A percentile compares a stretch with the other conserved stretches of the same genome.
Evolutionary conservation across 2,888 invertebrate genomes (phyloP).

Genomic region (Sinhomidia bicolor): DNA sequence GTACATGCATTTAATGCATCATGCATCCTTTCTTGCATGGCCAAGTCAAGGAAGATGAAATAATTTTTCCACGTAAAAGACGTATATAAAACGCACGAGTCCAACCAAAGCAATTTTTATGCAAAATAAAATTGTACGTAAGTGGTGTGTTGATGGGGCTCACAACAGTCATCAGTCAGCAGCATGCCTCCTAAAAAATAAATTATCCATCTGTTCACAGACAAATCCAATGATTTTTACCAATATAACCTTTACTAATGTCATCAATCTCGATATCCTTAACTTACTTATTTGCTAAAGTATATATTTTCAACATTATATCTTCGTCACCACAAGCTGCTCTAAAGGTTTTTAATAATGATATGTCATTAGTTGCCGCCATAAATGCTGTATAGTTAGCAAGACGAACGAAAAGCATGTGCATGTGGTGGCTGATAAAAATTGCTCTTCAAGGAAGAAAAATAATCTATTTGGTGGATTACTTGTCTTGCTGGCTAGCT

Average conservation of each 20-base stretch:
- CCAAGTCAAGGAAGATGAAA: conserved; percentile 69
- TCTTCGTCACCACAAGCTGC: not conserved
- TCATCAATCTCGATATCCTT: conserved; percentile 66
- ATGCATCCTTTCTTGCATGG: conserved; percentile 61
- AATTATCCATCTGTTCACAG: conserved; percentile 16
- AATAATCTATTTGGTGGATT: not conserved
- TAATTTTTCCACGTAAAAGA: conserved; percentile 28
- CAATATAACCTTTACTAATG: conserved; percentile 48
- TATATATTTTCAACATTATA: not conserved
- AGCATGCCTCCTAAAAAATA: not conserved
- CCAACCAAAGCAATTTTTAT: not conserved
- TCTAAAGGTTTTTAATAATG: conserved; percentile 26
- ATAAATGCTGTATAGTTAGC: not conserved
- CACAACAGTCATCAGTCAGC: not conserved
- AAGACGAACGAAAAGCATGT: not conserved
- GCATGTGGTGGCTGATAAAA: not conserved
- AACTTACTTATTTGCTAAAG: conserved; percentile 50
- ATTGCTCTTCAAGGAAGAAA: conserved; percentile 24
- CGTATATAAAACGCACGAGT: not conserved
- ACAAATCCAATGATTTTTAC: conserved; percentile 40
- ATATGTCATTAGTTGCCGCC: not conserved
- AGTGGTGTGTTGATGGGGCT: not conserved
- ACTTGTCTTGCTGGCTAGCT: not conserved
- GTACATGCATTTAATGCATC: conserved; percentile 39
- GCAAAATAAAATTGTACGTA: not conserved